Percentiles rank a stretch among this genome's conserved stretches.
These are phyloP conservation scores for Andrena cerasifolii DNA, from an alignment of 1,140 invertebrate species.

Conservation along the genomic window DNA sequence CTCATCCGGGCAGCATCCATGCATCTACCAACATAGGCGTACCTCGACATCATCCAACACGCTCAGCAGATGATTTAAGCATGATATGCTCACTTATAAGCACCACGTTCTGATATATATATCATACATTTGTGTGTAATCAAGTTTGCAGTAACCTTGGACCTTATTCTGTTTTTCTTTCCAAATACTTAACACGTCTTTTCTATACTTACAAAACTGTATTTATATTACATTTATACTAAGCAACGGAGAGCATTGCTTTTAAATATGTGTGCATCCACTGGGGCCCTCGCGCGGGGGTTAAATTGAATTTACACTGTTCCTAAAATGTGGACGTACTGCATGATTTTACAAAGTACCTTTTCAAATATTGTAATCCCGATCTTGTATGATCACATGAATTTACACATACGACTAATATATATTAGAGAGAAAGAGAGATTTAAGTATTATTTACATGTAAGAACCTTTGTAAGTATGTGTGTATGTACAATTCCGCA, in stretches of 20 bases:
- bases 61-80: conserved; percentile 82
- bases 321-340: conserved; percentile 27
- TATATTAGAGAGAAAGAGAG: background rate
- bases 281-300: background rate
- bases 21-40: conserved; percentile 79
- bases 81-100: conserved; percentile 61
- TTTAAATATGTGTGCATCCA: conserved; percentile 30
- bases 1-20: conserved; percentile 81
- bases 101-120: conserved; percentile 57
- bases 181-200: conserved; percentile 19
- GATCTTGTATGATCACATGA: conserved; percentile 37
- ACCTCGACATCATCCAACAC: conserved; percentile 81
- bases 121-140: conserved; percentile 43
- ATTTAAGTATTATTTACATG: conserved; percentile 30
- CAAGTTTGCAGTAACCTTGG: conserved; percentile 41
- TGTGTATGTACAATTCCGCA: conserved; percentile 23
- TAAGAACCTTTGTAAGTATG: conserved; percentile 16
- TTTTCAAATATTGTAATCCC: conserved; percentile 28
- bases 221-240: conserved; percentile 41
- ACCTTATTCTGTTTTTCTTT: conserved; percentile 28
- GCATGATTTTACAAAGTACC: conserved; percentile 14
- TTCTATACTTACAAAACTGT: conserved; percentile 26
- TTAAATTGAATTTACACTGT: conserved; percentile 38
- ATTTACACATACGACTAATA: conserved; percentile 28
- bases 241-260: conserved; percentile 20